Conservation (phyloP, 1,140 invertebrate species). For the Apocrypta bakeri region DNA sequence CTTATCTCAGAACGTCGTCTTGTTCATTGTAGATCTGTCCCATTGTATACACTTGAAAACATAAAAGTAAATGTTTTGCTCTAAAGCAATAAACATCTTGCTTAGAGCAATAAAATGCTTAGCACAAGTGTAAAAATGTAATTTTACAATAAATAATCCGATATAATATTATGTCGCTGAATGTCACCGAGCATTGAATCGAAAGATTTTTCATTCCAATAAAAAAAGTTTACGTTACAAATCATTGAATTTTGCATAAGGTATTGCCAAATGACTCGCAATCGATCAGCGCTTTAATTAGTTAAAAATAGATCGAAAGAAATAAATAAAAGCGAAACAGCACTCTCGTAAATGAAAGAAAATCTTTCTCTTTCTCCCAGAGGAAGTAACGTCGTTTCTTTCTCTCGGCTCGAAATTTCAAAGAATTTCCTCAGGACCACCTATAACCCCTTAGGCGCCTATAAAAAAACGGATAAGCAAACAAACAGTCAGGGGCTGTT, state of each 20-base stretch:
- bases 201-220: no score
- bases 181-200: no score
- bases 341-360: background rate
- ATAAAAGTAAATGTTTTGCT: slow-evolving; percentile 6
- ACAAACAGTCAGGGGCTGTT: slow-evolving; percentile 33
- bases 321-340: background rate
- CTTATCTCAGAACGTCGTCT: slow-evolving; percentile 12
- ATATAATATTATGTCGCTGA: no score
- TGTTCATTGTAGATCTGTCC: slow-evolving; percentile 17
- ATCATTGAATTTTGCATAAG: no score
- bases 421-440: slow-evolving; percentile 39
- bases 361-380: background rate
- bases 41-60: background rate
- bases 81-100: slow-evolving; percentile 32
- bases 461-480: slow-evolving; percentile 32
- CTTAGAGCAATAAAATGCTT: background rate
- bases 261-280: no score
- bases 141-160: no score
- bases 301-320: background rate
- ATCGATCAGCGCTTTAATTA: background rate
- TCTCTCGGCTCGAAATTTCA: background rate
- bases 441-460: slow-evolving; percentile 25
- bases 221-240: no score
- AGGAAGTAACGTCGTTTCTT: background rate
- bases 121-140: background rate